These are phyloP conservation scores for Piscicola geometra DNA, from an alignment of 2,888 invertebrate genomes.

Conservation along the genomic window DNA sequence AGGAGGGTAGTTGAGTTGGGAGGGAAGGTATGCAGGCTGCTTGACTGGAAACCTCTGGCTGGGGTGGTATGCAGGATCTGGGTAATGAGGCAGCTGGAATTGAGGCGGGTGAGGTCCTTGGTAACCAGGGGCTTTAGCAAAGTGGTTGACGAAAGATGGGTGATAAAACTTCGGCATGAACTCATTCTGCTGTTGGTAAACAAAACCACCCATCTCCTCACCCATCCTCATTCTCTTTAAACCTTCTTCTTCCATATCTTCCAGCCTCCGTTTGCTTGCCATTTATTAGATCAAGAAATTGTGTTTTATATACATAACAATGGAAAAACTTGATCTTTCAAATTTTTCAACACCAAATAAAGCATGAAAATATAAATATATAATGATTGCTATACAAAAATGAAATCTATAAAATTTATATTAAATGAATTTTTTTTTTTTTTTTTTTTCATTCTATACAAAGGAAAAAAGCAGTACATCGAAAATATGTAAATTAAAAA, in stretches of 20 bases:
- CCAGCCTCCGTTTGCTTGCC: conserved; percentile 3
- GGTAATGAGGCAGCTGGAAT: background rate
- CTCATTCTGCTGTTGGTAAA: background rate
- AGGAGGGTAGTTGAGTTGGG: background rate
- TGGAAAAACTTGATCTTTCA: background rate
- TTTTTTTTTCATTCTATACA: background rate
- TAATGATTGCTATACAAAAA: background rate
- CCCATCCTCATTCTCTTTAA: background rate
- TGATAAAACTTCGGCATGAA: background rate
- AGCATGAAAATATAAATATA: background rate
- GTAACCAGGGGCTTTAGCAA: background rate
- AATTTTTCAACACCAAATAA: too few species aligned
- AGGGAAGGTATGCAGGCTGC: background rate
- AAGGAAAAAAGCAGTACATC: background rate
- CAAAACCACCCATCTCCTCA: background rate
- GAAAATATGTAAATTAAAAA: conserved; percentile 15
- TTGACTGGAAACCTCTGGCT: background rate
- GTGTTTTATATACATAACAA: background rate
- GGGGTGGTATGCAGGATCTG: background rate
- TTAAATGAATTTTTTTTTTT: background rate
- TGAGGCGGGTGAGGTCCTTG: background rate
- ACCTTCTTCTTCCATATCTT: conserved; percentile 3
- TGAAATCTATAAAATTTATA: background rate
- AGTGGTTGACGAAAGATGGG: background rate
- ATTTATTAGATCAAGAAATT: background rate